Conservation (phyloP, 2,797 vertebrate species). For the Enteromius treurensis region DNA sequence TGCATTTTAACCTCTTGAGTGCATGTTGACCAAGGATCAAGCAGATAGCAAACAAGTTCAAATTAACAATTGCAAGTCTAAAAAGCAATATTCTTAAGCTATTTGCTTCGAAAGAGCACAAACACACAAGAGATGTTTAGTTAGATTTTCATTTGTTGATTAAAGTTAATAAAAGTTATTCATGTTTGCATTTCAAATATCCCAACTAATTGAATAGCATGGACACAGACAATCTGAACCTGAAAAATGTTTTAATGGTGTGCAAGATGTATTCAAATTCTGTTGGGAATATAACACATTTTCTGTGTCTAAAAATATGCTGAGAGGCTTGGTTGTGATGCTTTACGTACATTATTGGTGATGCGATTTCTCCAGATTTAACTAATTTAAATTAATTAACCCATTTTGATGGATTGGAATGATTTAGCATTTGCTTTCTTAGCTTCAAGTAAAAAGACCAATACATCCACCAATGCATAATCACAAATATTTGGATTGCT, state of each 20-base stretch:
- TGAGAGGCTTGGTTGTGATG: background rate
- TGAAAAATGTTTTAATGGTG: background rate
- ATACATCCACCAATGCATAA: background rate
- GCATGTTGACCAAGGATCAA: constrained; percentile 1
- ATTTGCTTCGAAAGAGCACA: constrained; percentile 31
- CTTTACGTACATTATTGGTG: background rate
- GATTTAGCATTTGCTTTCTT: constrained; percentile 12
- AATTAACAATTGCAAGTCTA: background rate
- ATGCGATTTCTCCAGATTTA: background rate
- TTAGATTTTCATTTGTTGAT: background rate
- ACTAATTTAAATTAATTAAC: background rate
- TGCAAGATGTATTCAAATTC: constrained; percentile 19
- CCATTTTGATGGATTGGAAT: constrained; percentile 15
- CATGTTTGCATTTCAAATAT: background rate
- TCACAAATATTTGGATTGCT: constrained; percentile 20
- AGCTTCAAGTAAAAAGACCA: constrained; percentile 6
- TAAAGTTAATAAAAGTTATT: constrained; percentile 1
- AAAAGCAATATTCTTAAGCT: constrained; percentile 25
- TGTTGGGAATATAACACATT: constrained; percentile 17
- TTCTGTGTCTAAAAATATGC: background rate
- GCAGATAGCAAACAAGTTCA: background rate
- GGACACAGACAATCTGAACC: constrained; percentile 23
- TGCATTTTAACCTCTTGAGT: constrained; percentile 3
- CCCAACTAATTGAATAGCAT: constrained; percentile 1
- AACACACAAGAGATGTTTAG: constrained; percentile 13